Percentiles rank a stretch among this genome's conserved stretches.
Conservation (phyloP, 2,888 invertebrate genomes). For the Epinotia nisella region DNA sequence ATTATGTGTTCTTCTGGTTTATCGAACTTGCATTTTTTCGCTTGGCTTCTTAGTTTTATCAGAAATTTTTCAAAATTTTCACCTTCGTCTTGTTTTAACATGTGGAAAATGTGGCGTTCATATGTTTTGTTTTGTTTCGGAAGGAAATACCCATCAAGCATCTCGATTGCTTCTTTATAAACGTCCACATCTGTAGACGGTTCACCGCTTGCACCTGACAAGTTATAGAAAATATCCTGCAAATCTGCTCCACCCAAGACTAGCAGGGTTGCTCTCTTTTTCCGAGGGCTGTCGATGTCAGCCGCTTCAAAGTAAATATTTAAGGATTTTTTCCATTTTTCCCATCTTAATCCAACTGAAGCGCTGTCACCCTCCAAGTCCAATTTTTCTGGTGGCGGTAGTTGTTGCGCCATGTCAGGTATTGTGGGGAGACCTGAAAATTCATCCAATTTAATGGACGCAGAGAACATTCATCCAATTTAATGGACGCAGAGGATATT, state of each 20-base stretch:
- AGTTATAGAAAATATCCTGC: conserved; percentile 46
- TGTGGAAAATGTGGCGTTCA: conserved; percentile 14
- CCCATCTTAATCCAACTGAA: conserved; percentile 40
- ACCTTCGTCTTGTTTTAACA: conserved; percentile 16
- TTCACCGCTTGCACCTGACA: conserved; percentile 30
- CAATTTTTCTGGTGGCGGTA: conserved; percentile 25
- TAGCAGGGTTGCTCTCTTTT: conserved; percentile 46
- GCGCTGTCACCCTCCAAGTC: conserved; percentile 22
- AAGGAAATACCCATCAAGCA: conserved; percentile 20
- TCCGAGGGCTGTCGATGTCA: conserved; percentile 31
- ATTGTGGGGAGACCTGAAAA: not conserved
- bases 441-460: too few species aligned
- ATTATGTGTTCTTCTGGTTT: conserved; percentile 13
- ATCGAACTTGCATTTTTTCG: conserved; percentile 11
- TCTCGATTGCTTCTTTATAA: conserved; percentile 26
- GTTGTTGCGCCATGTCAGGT: conserved; percentile 11
- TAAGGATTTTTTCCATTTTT: conserved; percentile 44
- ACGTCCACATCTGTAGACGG: conserved; percentile 6
- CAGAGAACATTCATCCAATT: too few species aligned
- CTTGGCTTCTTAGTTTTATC: conserved; percentile 6
- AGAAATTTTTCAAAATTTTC: conserved; percentile 24
- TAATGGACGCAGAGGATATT: too few species aligned
- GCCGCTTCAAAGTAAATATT: conserved; percentile 46
- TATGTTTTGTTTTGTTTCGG: conserved; percentile 17
- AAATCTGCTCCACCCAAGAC: conserved; percentile 43